phyloP scores from a whole-genome alignment of 2,797 vertebrate species.

The Bradypus variegatus region DNA sequence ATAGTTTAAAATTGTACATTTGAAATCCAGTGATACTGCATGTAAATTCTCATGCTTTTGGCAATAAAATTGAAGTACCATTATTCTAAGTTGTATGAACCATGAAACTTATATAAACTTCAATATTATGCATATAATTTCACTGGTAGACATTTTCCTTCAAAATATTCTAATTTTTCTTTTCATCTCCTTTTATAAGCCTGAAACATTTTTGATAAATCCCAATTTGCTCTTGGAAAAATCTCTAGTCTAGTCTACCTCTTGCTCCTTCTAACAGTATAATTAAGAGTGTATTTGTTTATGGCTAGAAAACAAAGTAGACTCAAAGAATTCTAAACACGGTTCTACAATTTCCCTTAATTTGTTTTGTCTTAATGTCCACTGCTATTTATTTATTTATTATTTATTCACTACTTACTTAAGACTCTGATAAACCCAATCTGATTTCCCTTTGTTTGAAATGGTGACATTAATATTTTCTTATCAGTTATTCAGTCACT shows the following conservation, averaged over 20 bases:
- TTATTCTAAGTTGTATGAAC: not conserved
- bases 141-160: not conserved
- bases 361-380: constrained; percentile 8
- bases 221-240: not conserved
- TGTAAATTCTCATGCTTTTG: not conserved
- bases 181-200: not conserved
- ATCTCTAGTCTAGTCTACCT: not conserved
- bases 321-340: not conserved
- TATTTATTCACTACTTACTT: not conserved
- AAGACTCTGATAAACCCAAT: not conserved
- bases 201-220: not conserved
- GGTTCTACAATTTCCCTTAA: not conserved
- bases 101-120: constrained; percentile 16
- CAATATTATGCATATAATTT: constrained; percentile 5
- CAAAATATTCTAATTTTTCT: constrained; percentile 38
- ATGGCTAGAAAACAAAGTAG: not conserved
- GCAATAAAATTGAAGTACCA: not conserved
- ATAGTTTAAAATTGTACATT: not conserved
- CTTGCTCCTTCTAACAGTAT: not conserved
- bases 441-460: constrained; percentile 27
- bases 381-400: not conserved
- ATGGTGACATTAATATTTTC: constrained; percentile 24
- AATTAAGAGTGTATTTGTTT: not conserved
- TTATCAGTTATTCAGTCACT: not conserved
- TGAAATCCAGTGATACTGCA: not conserved